Evolutionary conservation across 2,113 vertebrate genomes (phyloP).

Genomic region (Phalacrocorax aristotelis): DNA sequence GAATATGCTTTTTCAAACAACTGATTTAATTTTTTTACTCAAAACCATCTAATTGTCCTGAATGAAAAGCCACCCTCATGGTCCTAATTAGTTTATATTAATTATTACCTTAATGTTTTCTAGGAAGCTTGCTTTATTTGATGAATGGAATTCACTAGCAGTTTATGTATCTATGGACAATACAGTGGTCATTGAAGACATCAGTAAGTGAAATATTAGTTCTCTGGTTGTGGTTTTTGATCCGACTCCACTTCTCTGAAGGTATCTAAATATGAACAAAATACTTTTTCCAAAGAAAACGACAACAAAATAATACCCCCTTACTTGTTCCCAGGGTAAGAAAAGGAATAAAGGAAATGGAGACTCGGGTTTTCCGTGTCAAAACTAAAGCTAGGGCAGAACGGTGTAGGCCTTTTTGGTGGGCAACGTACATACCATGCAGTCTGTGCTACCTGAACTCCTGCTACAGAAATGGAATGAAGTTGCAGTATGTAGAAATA

Average conservation of each 20-base stretch:
- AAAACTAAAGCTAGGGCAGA: neutral
- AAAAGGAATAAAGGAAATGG: neutral
- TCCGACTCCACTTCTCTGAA: neutral
- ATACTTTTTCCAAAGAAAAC: neutral
- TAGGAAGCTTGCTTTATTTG: conserved; percentile 86
- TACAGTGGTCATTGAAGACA: conserved; percentile 85
- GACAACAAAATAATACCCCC: neutral
- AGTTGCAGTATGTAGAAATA: neutral
- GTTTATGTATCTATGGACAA: conserved; percentile 88
- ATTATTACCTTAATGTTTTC: conserved; percentile 37
- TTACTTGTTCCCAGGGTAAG: neutral
- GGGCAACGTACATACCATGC: rapidly evolving
- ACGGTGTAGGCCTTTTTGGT: neutral
- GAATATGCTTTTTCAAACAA: neutral
- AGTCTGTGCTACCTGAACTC: neutral
- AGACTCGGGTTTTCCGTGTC: neutral
- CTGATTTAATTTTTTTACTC: neutral
- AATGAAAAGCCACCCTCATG: neutral
- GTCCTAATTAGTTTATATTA: neutral
- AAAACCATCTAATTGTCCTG: neutral
- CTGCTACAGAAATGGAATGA: neutral
- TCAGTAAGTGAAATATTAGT: conserved; percentile 76
- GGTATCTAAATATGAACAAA: neutral
- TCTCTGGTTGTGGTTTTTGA: neutral
- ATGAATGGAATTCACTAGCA: conserved; percentile 84